Evolutionary conservation across 2,113 vertebrate species (phyloP), one percentile per base, ranked within the genome.

Genomic region (Ammodytes dubius): DNA sequence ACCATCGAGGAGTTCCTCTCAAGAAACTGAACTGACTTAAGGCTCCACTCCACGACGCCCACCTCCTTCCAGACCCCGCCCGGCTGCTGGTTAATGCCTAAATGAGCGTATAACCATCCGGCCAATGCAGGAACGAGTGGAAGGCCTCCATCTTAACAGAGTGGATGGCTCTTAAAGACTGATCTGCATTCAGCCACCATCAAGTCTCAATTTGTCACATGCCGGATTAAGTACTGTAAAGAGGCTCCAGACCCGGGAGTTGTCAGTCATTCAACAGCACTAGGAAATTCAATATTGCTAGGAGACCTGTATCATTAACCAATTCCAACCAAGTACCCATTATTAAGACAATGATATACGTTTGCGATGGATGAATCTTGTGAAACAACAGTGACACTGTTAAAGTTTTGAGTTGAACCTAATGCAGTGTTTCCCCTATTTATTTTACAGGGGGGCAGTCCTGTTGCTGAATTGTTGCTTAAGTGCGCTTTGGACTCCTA

Each of bases 31-130:
- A 69, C 86, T 50, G 73, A 89, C 92, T 93, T 85, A 80, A 84
- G 85, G 61, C 83, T 77, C 88, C 92, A 85, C 90, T 93, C 82
- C 79, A 91, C 71, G 45, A 91, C 88, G 76, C 93, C 93, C 88
- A 91, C 91, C 90, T 87, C 45, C 40, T 89, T 87, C 83, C 52
- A 86, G 86, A 43, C 71, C 37, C 75, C 81, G 85, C 59, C 43
- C 71, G 78, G 88, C 80, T 83, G 86, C 89, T 93, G n/a, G 58
- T 92, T 92, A 89, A 27, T 68, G 89, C 90, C 78, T 82, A 87
- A 91, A 90, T 84, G 86, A 92, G 89, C 83, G 85, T 81, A 75
- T 90, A 89, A 86, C 82, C 69, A 67, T 71, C 83, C 54, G 47
- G 8, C 2, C 27, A 65, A 73, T 69, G 53, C 77, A 68, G 71